Evolutionary conservation across 2,888 invertebrate genomes (phyloP).

Genomic region (Pammene fasciana): DNA sequence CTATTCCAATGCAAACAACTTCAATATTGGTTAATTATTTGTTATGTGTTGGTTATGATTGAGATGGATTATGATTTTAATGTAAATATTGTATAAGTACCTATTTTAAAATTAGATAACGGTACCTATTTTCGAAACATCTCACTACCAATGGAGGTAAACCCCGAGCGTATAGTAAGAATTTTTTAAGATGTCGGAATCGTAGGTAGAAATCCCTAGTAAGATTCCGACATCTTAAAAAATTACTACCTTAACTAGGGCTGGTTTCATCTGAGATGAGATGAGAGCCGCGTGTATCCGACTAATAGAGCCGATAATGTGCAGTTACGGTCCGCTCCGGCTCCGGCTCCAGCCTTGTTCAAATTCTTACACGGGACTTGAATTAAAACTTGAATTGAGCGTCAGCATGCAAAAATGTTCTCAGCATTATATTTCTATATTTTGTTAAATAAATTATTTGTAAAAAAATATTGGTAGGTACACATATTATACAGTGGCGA

Average conservation of each 20-base stretch:
- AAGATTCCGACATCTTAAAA: no score
- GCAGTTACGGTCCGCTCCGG: constrained; percentile 28
- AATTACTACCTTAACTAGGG: no score
- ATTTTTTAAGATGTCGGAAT: no score
- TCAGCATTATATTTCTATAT: background rate
- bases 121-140: background rate
- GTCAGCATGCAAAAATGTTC: constrained; percentile 52
- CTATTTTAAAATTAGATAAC: background rate
- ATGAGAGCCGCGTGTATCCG: constrained; percentile 31
- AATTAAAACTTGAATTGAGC: constrained; percentile 76
- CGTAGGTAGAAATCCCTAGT: no score
- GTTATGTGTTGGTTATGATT: no score
- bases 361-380: constrained; percentile 77
- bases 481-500: no score
- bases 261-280: constrained; percentile 34
- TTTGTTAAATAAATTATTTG: no score
- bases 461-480: background rate
- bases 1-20: no score
- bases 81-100: no score
- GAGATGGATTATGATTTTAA: no score
- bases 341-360: constrained; percentile 63
- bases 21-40: no score
- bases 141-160: background rate
- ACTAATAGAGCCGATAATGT: constrained; percentile 37
- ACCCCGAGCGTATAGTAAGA: constrained; percentile 19